Evolutionary conservation across 37 sponge, comb jelly and placozoan genomes (phyloP), one percentile per base, ranked within the genome.

Genomic region (Cliona cf. orientalis): DNA sequence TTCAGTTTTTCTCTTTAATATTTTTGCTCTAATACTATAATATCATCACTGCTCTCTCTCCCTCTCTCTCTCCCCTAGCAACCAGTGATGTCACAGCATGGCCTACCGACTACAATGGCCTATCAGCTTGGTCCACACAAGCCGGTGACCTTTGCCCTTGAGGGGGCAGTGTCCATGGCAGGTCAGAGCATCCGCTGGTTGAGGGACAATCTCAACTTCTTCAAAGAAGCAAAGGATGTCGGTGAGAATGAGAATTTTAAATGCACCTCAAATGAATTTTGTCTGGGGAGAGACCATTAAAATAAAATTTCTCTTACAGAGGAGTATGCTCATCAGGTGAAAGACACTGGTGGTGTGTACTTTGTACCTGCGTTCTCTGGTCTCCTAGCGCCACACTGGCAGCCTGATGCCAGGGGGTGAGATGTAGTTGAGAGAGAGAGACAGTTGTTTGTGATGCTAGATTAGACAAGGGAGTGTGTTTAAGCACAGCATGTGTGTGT

Each of bases 281-380:
- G n/a, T n/a, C n/a, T n/a, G n/a, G n/a, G n/a, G n/a, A n/a, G n/a
- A n/a, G n/a, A n/a, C n/a, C n/a, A n/a, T n/a, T n/a, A n/a, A n/a
- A n/a, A n/a, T n/a, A n/a, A n/a, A n/a, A n/a, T 42, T 80, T 14
- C 56, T 2, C 22, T 36, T 56, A 2, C 59, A 94, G 97, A 92
- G 75, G 57, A 49, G 12, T 71, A 90, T n/a, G 96, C 96, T 35
- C 22, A 44, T 2, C 29, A 81, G 29, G 99, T 91, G 29, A 53
- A 68, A 37, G 84, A 85, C 66, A 91, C 90, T 19, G 96, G 86
- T 71, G 95, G 84, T 46, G 92, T 96, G 23, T 98, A 94, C 73
- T 98, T 98, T 96, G 99, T 98, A 25, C 96, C 99, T n/a, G 99
- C 99, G 2, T 98, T 98, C 84, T 90, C 91, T 74, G 99, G 99